Evolutionary conservation across 2,113 vertebrate species (phyloP).

Genomic region (Tragelaphus imberbis): DNA sequence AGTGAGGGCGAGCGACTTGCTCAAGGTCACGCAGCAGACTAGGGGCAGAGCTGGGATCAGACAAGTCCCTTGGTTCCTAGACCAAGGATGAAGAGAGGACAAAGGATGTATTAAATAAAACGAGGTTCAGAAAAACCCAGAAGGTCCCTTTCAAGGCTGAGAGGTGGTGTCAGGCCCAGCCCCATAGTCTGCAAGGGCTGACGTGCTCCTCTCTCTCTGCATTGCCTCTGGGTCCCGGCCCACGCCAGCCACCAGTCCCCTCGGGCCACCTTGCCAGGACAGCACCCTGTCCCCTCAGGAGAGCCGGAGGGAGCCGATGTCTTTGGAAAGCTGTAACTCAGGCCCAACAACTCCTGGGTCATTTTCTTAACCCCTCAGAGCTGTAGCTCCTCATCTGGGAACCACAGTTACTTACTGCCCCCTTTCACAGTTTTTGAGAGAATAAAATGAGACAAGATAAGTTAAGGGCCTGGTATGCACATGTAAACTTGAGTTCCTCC

Average conservation of each 20-base stretch:
- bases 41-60: not conserved
- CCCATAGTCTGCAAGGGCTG: not conserved
- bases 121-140: not conserved
- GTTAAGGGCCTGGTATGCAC: not conserved
- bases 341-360: not conserved
- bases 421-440: not conserved
- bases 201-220: fast-evolving
- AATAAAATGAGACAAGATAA: not conserved
- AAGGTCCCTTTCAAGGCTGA: not conserved
- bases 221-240: not conserved
- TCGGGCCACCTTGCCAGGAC: not conserved
- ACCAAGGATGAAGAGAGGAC: not conserved
- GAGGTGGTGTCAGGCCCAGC: not conserved
- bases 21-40: not conserved
- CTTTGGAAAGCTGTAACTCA: not conserved
- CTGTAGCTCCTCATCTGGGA: not conserved
- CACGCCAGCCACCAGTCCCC: too few relatives aligned
- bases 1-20: not conserved
- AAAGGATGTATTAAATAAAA: not conserved
- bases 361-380: not conserved
- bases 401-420: not conserved
- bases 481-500: too few relatives aligned
- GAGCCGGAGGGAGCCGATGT: not conserved
- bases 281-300: not conserved
- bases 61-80: not conserved